phyloP scores from a whole-genome alignment of 2,113 vertebrate species.

The Phalacrocorax carbo region DNA sequence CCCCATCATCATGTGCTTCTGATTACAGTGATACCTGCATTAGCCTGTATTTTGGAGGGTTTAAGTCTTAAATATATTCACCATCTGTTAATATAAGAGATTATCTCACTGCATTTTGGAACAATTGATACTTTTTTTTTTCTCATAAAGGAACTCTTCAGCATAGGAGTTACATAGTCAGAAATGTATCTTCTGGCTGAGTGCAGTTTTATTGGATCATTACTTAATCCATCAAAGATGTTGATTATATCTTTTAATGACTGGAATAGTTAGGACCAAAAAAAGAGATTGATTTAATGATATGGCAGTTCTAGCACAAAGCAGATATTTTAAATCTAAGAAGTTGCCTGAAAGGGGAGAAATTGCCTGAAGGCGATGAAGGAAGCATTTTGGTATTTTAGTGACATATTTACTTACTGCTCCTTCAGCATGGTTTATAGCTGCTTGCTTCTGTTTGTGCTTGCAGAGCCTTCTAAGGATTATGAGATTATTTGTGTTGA shows the following conservation, averaged over 20 bases:
- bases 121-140: neutral
- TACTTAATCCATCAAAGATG: conserved; percentile 11
- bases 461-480: neutral
- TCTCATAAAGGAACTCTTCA: neutral
- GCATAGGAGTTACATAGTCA: neutral
- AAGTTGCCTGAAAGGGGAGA: neutral
- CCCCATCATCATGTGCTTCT: conserved; percentile 40
- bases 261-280: neutral
- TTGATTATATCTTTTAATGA: conserved; percentile 57
- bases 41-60: neutral
- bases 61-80: conserved; percentile 29
- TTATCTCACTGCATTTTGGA: conserved; percentile 24
- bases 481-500: neutral
- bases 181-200: neutral
- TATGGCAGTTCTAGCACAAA: neutral
- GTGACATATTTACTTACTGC: neutral
- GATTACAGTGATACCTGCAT: conserved; percentile 26
- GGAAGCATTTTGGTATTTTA: neutral
- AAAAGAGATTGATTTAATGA: conserved; percentile 3
- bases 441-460: conserved; percentile 6
- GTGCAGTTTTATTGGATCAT: conserved; percentile 11
- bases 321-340: conserved; percentile 37
- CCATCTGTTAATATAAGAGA: neutral
- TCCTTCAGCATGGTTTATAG: neutral
- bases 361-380: neutral